phyloP scores from a whole-genome alignment of 2,888 invertebrate genomes.

The Micoletzkya japonica region DNA sequence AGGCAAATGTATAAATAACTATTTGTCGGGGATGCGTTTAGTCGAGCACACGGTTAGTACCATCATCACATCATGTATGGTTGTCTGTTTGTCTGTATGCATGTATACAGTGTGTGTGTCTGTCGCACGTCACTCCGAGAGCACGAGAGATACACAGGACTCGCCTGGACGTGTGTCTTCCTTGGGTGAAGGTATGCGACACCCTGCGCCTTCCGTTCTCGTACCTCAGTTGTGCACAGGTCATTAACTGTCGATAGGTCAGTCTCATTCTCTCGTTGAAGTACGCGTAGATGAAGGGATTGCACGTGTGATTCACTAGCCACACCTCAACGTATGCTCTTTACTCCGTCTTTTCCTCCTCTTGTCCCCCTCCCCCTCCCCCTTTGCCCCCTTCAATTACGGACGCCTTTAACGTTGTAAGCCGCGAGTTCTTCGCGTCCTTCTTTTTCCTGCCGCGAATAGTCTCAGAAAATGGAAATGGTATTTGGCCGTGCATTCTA shows the following conservation, averaged over 20 bases:
- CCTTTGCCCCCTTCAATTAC: background rate
- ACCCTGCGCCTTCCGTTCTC: slow-evolving; percentile 45
- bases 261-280: slow-evolving; percentile 61
- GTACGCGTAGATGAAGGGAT: slow-evolving; percentile 61
- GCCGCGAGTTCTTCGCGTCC: too few species aligned
- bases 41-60: too few species aligned
- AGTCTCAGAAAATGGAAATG: too few species aligned
- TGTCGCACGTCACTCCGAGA: too few species aligned
- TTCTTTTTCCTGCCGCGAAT: too few species aligned
- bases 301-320: slow-evolving; percentile 56
- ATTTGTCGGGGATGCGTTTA: too few species aligned
- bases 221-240: slow-evolving; percentile 50
- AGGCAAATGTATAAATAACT: too few species aligned
- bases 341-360: background rate
- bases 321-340: slow-evolving; percentile 44
- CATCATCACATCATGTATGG: too few species aligned
- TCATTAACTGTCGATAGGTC: slow-evolving; percentile 54
- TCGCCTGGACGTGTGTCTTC: slow-evolving; percentile 36
- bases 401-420: too few species aligned
- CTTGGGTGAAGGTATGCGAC: slow-evolving; percentile 42
- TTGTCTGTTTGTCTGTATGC: too few species aligned
- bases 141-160: background rate
- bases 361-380: background rate
- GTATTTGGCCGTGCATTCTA: too few species aligned
- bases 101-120: too few species aligned